A percentile compares a stretch with the other conserved stretches of the same genome.
Conservation (phyloP, 2,797 vertebrate species). For the Halcyon smyrnensis region DNA sequence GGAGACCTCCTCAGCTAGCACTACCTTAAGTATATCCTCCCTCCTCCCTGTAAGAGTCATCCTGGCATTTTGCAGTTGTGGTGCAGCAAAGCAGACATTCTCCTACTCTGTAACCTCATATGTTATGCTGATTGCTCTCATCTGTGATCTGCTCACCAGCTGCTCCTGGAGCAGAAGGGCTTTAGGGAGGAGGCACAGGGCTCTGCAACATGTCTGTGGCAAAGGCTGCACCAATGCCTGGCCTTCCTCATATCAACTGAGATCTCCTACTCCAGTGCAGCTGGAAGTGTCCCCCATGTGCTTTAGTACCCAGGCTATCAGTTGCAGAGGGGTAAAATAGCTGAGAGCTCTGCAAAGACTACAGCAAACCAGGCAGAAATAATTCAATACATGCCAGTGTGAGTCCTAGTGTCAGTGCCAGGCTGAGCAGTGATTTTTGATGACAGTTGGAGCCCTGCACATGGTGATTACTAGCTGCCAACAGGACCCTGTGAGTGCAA, state of each 20-base stretch:
- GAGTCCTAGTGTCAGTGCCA: not conserved
- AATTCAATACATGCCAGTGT: not conserved
- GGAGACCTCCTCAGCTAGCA: not conserved
- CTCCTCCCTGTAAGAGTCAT: not conserved
- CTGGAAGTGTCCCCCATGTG: not conserved
- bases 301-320: rapidly evolving
- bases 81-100: not conserved
- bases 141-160: constrained; percentile 37
- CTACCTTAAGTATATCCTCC: not conserved
- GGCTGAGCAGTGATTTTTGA: not conserved
- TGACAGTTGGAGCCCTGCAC: not conserved
- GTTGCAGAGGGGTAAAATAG: not conserved
- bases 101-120: not conserved
- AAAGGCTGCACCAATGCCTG: not conserved
- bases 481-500: not conserved
- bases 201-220: rapidly evolving
- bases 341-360: not conserved
- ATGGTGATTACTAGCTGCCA: not conserved
- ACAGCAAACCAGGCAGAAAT: not conserved
- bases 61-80: not conserved
- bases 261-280: not conserved
- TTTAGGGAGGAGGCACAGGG: not conserved
- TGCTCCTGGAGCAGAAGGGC: not conserved
- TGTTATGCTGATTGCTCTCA: not conserved
- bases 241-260: rapidly evolving